phyloP scores from a whole-genome alignment of 2,888 invertebrate species.

The Nebria salina region DNA sequence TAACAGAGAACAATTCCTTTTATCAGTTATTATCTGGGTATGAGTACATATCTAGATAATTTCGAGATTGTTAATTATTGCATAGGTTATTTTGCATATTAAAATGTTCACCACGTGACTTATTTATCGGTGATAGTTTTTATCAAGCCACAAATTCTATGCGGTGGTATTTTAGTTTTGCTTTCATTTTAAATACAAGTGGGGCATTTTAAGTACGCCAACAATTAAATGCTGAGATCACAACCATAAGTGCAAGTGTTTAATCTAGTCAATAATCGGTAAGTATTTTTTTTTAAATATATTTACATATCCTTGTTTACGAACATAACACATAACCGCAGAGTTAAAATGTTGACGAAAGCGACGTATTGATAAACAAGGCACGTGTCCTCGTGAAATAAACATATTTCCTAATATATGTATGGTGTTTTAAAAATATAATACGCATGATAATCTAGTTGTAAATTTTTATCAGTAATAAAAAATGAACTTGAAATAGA shows the following conservation, averaged over 20 bases:
- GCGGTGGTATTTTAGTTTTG: neutral
- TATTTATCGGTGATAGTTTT: neutral
- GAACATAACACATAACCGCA: too few species aligned
- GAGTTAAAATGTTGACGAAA: too few species aligned
- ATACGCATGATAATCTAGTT: neutral
- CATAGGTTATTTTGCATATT: neutral
- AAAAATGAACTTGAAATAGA: constrained; percentile 1
- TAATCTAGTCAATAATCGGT: neutral
- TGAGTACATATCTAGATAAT: too few species aligned
- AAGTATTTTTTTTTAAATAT: neutral
- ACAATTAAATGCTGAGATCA: too few species aligned
- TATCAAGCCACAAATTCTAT: neutral
- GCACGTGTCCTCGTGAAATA: too few species aligned
- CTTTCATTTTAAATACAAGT: neutral
- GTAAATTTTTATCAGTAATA: neutral
- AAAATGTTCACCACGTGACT: neutral
- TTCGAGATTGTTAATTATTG: too few species aligned
- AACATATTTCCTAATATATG: too few species aligned
- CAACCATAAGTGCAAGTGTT: neutral
- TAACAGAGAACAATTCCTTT: too few species aligned
- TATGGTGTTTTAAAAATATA: neutral
- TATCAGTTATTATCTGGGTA: too few species aligned
- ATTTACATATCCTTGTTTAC: too few species aligned
- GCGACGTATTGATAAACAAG: too few species aligned
- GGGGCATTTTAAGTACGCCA: neutral